Conservation (phyloP, 1,140 invertebrate genomes). For the Aphis craccivora region DNA sequence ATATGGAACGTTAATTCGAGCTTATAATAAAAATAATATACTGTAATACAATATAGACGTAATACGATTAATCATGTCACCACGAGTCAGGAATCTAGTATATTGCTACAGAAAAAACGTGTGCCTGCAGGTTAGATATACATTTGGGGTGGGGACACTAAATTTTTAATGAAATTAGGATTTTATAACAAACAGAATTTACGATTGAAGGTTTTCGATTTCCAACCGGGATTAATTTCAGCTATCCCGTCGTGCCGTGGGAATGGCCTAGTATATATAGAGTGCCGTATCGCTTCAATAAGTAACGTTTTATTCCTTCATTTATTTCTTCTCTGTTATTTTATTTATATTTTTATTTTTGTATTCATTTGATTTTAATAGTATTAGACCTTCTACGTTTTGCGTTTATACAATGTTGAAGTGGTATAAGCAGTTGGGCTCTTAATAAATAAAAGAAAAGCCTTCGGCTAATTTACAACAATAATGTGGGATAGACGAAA, state of each 20-base stretch:
- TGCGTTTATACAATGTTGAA: not conserved
- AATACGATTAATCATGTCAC: not conserved
- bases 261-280: not conserved
- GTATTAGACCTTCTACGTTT: not conserved
- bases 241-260: not conserved
- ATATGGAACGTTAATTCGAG: not conserved
- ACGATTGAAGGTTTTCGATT: slow-evolving; percentile 21
- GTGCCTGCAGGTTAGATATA: not conserved
- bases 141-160: not conserved
- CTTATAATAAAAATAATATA: not conserved
- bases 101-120: not conserved
- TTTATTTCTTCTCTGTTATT: not conserved
- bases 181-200: not conserved
- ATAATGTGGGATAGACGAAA: not conserved
- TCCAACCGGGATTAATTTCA: not conserved
- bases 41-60: not conserved
- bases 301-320: not conserved
- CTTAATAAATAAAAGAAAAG: slow-evolving; percentile 27
- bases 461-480: not conserved
- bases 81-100: not conserved
- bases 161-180: slow-evolving; percentile 24
- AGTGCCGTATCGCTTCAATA: not conserved
- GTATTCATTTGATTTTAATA: slow-evolving; percentile 23
- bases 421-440: not conserved
- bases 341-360: not conserved